phyloP scores from a whole-genome alignment of 2,888 invertebrate species.

The Biston betularia region DNA sequence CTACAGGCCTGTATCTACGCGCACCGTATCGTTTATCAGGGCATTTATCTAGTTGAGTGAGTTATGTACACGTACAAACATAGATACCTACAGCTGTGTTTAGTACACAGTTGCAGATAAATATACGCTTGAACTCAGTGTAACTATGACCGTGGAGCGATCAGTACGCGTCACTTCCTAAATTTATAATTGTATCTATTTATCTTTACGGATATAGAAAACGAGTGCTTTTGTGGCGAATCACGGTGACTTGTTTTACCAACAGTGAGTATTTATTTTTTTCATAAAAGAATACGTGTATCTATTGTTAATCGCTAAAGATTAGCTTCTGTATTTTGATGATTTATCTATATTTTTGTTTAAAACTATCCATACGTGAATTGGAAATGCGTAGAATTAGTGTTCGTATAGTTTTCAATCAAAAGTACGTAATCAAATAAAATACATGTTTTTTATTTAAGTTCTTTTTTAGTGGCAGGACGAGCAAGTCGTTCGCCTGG shows the following conservation, averaged over 20 bases:
- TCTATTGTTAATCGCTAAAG: too few relatives aligned
- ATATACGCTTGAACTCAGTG: slow-evolving; percentile 6
- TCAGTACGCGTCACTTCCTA: neutral
- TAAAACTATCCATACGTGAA: too few relatives aligned
- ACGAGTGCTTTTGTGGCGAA: neutral
- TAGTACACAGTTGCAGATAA: slow-evolving; percentile 9
- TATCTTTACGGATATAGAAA: neutral
- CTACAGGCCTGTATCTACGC: neutral
- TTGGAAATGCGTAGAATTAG: too few relatives aligned
- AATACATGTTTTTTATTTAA: too few relatives aligned
- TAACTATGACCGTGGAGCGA: slow-evolving; percentile 6
- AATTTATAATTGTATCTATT: neutral
- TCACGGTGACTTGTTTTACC: neutral
- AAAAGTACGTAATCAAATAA: too few relatives aligned
- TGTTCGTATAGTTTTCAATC: too few relatives aligned
- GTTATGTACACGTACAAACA: neutral
- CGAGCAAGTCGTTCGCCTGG: too few relatives aligned
- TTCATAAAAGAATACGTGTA: too few relatives aligned
- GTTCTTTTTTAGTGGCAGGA: too few relatives aligned
- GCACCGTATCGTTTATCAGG: too few relatives aligned
- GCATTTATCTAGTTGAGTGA: neutral
- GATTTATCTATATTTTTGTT: too few relatives aligned
- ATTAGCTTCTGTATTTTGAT: too few relatives aligned
- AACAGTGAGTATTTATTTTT: neutral
- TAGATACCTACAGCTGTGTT: slow-evolving; percentile 14